These are phyloP conservation scores for Gambusia affinis DNA, from an alignment of 2,113 vertebrate species.

Conservation along the genomic window DNA sequence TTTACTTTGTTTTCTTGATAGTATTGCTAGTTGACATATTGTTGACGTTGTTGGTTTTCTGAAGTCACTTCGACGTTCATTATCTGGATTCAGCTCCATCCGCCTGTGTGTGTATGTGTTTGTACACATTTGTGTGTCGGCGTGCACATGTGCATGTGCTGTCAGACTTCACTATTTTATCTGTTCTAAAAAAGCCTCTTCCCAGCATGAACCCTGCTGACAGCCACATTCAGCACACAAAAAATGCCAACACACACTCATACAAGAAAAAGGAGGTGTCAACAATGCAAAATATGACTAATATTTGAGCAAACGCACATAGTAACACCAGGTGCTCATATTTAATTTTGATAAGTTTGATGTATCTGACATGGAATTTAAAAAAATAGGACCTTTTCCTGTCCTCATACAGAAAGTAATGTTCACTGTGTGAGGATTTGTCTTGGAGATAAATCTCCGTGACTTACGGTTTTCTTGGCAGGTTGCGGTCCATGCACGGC, in stretches of 20 bases:
- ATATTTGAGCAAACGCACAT: slow-evolving; percentile 39
- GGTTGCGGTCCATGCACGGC: slow-evolving; percentile 5
- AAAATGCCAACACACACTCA: slow-evolving; percentile 17
- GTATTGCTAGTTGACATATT: slow-evolving; percentile 49
- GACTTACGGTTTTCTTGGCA: slow-evolving; percentile 38
- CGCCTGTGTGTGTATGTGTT: slow-evolving; percentile 11
- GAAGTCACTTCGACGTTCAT: slow-evolving; percentile 71
- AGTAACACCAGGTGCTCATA: slow-evolving; percentile 15
- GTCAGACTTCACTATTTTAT: slow-evolving; percentile 75
- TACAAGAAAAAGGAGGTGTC: slow-evolving; percentile 31
- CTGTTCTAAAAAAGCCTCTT: slow-evolving; percentile 69
- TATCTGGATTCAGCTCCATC: slow-evolving; percentile 54
- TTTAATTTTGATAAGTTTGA: slow-evolving; percentile 38
- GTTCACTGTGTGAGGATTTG: slow-evolving; percentile 22
- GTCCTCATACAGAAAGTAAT: slow-evolving; percentile 4
- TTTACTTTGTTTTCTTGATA: slow-evolving; percentile 61
- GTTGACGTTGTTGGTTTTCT: slow-evolving; percentile 61
- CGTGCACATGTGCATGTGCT: slow-evolving; percentile 25
- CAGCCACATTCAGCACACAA: slow-evolving; percentile 48
- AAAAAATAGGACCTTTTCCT: not conserved
- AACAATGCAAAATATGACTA: slow-evolving; percentile 50
- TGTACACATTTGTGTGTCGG: slow-evolving; percentile 4
- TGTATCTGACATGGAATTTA: slow-evolving; percentile 22
- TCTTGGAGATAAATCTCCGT: slow-evolving; percentile 41
- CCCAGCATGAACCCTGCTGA: slow-evolving; percentile 60